Evolutionary conservation across 1,140 invertebrate species (phyloP).

Genomic region (Latrodectus geometricus): DNA sequence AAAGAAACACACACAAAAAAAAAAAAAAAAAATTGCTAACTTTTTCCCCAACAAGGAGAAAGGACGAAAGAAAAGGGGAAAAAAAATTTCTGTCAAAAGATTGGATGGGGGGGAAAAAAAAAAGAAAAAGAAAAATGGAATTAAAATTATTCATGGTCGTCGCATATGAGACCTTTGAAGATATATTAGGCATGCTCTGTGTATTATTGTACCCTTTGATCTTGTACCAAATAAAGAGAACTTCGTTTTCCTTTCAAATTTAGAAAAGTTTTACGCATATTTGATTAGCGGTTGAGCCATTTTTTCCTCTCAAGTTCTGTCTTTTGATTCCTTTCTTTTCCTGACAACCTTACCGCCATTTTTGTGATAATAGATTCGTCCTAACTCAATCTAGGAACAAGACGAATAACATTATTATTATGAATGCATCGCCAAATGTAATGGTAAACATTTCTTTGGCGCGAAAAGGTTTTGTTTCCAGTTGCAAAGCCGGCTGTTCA

Average conservation of each 20-base stretch:
- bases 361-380: too few relatives aligned
- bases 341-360: too few relatives aligned
- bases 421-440: too few relatives aligned
- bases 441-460: too few relatives aligned
- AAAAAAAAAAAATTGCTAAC: neutral
- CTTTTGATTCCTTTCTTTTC: too few relatives aligned
- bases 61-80: neutral
- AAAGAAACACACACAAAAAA: neutral
- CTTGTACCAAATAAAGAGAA: neutral
- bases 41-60: neutral
- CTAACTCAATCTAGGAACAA: too few relatives aligned
- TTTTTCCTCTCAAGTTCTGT: neutral
- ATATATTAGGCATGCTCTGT: neutral
- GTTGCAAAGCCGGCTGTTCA: too few relatives aligned
- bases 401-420: too few relatives aligned
- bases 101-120: too few relatives aligned
- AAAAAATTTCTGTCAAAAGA: neutral
- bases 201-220: slow-evolving; percentile 6
- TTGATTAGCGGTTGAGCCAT: neutral
- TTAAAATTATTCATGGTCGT: neutral
- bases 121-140: neutral
- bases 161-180: neutral
- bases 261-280: slow-evolving; percentile 15
- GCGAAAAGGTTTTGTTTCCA: too few relatives aligned
- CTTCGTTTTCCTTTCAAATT: slow-evolving; percentile 5